Evolutionary conservation across 2,888 invertebrate genomes (phyloP), one percentile per base, ranked within the genome.

Genomic region (Eupithecia tripunctaria): DNA sequence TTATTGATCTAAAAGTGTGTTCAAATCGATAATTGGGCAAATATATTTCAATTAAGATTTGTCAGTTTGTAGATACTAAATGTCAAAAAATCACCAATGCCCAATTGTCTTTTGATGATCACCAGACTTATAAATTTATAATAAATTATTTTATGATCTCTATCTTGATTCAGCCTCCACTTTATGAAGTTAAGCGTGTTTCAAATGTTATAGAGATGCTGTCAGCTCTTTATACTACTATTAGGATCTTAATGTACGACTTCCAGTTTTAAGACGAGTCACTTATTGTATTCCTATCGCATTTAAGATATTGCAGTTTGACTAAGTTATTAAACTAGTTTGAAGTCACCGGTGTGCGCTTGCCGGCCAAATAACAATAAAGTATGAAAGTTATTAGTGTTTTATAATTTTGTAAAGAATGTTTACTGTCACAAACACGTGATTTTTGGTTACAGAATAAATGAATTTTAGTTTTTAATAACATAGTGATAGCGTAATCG

Each of bases 231-330:
- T 25, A 25, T 14, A 56, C 25, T 56, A 47, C 47, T 47, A 47
- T n/a, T 21, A 51, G 21, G 56, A 25, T 56, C 56, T 51, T 25
- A 25, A 29, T 18, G 21, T 60, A 60, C 60, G 29, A 18, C 29
- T 60, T 29, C 60, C 15, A 15, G 7, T 29, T 29, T 29, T 60
- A 60, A 64, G 64, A n/a, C 0, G 4, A n/a, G 21, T 32, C 29
- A 63, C 32, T 63, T 36, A 32, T 60, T 62, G 36, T 62, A 62
- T 63, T 63, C 63, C 25, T 38, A 64, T 38, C 10, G 64, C 64
- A 64, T 64, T 64, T 64, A 64, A 25, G 14, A 38, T n/a, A 25
- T 60, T 60, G 21, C 36, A 64, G 38, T 64, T 64, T 64, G 64
- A 15, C 38, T 8, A 25, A 64, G 38, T 29, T 38, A n/a, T 62